phyloP scores from a whole-genome alignment of 2,113 vertebrate species.

The Ceyx melanurus region DNA sequence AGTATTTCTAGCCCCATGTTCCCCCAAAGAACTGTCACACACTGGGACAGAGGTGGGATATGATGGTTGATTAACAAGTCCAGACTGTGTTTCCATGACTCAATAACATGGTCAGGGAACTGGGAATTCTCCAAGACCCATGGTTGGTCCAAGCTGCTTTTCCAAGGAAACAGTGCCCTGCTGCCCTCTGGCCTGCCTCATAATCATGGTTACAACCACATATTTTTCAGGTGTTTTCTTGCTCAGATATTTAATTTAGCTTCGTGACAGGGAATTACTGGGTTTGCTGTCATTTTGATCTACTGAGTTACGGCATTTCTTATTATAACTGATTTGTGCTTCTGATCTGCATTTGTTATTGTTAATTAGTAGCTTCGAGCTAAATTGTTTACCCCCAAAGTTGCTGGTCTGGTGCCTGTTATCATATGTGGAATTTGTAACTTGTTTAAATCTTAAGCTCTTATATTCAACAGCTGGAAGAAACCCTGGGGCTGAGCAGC shows the following conservation, averaged over 20 bases:
- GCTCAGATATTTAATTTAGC: not conserved
- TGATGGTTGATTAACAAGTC: not conserved
- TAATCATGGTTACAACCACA: rapidly evolving
- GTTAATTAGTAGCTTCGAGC: rapidly evolving
- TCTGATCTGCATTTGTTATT: not conserved
- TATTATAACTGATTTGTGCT: rapidly evolving
- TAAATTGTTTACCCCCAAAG: not conserved
- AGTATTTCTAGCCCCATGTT: rapidly evolving
- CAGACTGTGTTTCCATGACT: not conserved
- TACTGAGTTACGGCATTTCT: not conserved
- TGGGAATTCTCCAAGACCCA: not conserved
- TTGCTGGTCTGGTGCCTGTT: not conserved
- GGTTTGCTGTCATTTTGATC: rapidly evolving
- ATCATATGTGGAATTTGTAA: not conserved
- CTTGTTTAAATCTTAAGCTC: not conserved
- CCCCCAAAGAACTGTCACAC: not conserved
- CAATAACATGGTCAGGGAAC: rapidly evolving
- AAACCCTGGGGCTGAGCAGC: not conserved
- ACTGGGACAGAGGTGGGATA: not conserved
- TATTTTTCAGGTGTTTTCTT: not conserved
- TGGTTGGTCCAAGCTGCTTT: not conserved
- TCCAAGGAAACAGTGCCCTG: not conserved
- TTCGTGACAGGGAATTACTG: not conserved
- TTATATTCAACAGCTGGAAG: not conserved
- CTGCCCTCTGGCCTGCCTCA: not conserved